phyloP scores from a whole-genome alignment of 1,140 invertebrate genomes.

The Trachelipus rathkii region DNA sequence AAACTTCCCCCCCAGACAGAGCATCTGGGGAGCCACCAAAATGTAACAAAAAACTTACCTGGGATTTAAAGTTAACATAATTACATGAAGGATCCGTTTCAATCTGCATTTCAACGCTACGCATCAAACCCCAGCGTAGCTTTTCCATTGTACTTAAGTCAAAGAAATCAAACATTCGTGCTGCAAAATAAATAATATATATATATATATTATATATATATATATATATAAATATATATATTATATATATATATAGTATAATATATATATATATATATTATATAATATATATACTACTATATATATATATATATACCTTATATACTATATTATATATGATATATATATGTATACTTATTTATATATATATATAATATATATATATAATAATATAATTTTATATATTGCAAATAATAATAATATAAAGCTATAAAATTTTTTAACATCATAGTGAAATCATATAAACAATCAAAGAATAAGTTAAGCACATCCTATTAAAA shows the following conservation, averaged over 20 bases:
- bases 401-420: not conserved
- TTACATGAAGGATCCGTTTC: not conserved
- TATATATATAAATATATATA: constrained; percentile 5
- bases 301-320: not conserved
- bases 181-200: constrained; percentile 51
- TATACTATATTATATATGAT: not conserved
- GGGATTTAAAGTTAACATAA: not conserved
- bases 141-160: constrained; percentile 82
- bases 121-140: constrained; percentile 65
- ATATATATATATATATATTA: constrained; percentile 12
- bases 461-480: too few relatives aligned
- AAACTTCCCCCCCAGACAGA: too few relatives aligned
- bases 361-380: not conserved
- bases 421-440: too few relatives aligned
- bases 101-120: constrained; percentile 54
- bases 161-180: constrained; percentile 81
- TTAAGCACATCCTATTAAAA: too few relatives aligned
- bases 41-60: not conserved
- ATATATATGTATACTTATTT: not conserved
- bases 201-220: constrained; percentile 13
- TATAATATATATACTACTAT: not conserved
- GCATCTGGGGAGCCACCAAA: too few relatives aligned
- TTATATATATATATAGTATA: not conserved
- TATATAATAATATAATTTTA: not conserved
- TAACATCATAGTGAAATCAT: too few relatives aligned